Evolutionary conservation across 2,113 vertebrate genomes (phyloP).

Genomic region (Ranitomeya imitator): DNA sequence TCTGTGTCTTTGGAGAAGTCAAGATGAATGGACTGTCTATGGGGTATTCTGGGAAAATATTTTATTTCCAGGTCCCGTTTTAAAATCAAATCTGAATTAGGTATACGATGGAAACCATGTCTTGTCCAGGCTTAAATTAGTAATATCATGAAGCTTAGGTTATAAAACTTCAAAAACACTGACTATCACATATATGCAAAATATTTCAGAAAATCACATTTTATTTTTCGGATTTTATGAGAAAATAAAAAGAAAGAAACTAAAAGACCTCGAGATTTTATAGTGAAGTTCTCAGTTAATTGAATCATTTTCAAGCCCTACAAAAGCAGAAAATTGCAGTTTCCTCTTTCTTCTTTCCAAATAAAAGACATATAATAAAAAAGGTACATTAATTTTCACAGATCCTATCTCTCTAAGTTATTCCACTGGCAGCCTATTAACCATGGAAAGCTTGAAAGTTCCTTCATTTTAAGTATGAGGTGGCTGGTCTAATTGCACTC

Average conservation of each 20-base stretch:
- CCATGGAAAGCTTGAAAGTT: constrained; percentile 39
- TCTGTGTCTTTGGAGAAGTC: too few species aligned
- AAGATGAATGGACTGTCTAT: too few species aligned
- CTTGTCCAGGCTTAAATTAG: neutral
- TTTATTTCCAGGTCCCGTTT: neutral
- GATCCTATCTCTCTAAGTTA: constrained; percentile 32
- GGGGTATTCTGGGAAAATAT: too few species aligned
- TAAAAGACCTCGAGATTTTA: neutral
- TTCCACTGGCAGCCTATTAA: constrained; percentile 43
- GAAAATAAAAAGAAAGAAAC: neutral
- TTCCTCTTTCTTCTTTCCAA: constrained; percentile 5
- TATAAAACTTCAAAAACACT: neutral
- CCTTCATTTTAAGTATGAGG: constrained; percentile 33
- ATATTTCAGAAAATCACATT: neutral
- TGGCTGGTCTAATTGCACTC: constrained; percentile 43
- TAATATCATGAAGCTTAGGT: neutral
- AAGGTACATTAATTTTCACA: constrained; percentile 29
- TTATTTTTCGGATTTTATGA: neutral
- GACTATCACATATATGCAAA: neutral
- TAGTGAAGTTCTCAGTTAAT: constrained; percentile 20
- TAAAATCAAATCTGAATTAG: neutral
- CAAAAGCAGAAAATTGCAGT: neutral
- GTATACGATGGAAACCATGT: neutral
- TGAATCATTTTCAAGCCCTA: constrained; percentile 3
- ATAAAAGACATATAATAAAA: constrained; percentile 18